Percentiles rank a stretch among this genome's conserved stretches.
phyloP scores from a whole-genome alignment of 2,113 vertebrate species.

The Gopherus flavomarginatus region DNA sequence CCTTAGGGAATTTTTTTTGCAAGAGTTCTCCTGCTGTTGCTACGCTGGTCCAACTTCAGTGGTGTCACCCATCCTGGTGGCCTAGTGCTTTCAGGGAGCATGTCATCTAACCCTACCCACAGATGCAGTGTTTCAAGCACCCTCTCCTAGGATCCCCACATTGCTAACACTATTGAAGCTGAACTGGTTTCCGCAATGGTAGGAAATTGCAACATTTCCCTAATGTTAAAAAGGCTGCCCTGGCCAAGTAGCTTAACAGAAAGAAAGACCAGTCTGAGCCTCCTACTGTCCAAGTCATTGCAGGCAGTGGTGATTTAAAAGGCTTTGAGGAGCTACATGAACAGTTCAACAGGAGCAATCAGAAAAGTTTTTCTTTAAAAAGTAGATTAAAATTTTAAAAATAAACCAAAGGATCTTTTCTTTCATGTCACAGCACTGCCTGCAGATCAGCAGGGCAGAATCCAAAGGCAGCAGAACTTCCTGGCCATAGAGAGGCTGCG shows the following conservation, averaged over 20 bases:
- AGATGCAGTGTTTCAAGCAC: not conserved
- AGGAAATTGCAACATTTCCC: not conserved
- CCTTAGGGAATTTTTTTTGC: not conserved
- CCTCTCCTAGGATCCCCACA: accelerated
- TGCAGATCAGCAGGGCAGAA: slow-evolving; percentile 22
- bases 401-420: not conserved
- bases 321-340: not conserved
- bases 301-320: not conserved
- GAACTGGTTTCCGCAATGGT: accelerated
- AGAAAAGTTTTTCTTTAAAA: not conserved
- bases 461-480: not conserved
- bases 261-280: not conserved
- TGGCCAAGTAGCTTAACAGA: not conserved
- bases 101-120: not conserved
- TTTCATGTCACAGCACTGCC: slow-evolving; percentile 24
- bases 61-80: not conserved
- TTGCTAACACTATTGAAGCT: not conserved
- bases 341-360: not conserved
- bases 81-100: not conserved
- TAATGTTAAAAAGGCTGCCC: accelerated
- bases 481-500: not conserved
- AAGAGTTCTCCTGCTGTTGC: not conserved
- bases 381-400: not conserved
- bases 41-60: not conserved
- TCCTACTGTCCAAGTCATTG: not conserved